A percentile compares a stretch with the other conserved stretches of the same genome.
Evolutionary conservation across 1,140 invertebrate genomes (phyloP).

Genomic region (Zaprionus nigranus): DNA sequence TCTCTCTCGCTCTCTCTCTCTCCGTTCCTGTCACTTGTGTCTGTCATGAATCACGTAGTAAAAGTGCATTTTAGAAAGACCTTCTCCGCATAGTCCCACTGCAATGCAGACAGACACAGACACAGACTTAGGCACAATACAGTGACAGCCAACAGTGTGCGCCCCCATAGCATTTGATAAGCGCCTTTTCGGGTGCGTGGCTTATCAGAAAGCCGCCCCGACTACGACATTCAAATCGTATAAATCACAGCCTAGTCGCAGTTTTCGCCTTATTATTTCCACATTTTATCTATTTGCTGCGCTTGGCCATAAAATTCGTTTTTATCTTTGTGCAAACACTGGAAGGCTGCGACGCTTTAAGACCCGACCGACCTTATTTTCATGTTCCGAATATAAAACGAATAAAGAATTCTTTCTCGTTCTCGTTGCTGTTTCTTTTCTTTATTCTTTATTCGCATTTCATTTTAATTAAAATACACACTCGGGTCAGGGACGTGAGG

Average conservation of each 20-base stretch:
- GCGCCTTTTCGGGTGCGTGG: constrained; percentile 61
- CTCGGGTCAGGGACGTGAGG: constrained; percentile 31
- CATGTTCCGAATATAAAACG: constrained; percentile 50
- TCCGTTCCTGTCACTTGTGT: background rate
- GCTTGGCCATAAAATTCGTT: constrained; percentile 70
- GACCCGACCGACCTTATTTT: constrained; percentile 74
- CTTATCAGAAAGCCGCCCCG: constrained; percentile 59
- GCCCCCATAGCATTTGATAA: constrained; percentile 31
- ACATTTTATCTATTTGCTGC: constrained; percentile 76
- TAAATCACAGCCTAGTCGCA: constrained; percentile 77
- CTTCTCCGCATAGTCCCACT: constrained; percentile 11
- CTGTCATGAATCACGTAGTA: constrained; percentile 55
- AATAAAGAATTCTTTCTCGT: constrained; percentile 12
- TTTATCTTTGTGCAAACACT: constrained; percentile 78
- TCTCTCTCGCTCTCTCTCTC: background rate
- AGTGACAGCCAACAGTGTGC: constrained; percentile 21
- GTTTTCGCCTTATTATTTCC: constrained; percentile 60
- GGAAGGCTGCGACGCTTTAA: constrained; percentile 60
- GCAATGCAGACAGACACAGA: constrained; percentile 35
- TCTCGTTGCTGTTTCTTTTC: background rate
- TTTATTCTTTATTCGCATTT: constrained; percentile 6
- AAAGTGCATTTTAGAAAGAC: constrained; percentile 58
- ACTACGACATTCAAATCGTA: constrained; percentile 70
- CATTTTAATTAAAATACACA: constrained; percentile 46
- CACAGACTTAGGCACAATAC: no score